Evolutionary conservation across 2,113 vertebrate species (phyloP).

Genomic region (Urocynchramus pylzowi): DNA sequence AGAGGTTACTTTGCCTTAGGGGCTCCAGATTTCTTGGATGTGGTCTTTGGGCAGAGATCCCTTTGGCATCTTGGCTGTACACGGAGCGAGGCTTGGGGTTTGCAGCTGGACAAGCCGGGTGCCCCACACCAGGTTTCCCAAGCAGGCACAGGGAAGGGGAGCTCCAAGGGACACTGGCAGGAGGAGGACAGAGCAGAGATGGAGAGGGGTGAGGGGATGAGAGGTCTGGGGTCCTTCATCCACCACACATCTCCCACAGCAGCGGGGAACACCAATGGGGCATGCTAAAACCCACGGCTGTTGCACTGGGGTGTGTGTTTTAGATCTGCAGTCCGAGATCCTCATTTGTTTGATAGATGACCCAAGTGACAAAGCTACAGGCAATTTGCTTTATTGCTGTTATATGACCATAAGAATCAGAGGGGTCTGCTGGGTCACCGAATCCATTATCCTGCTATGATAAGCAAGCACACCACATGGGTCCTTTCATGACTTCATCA

Average conservation of each 20-base stretch:
- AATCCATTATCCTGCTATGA: neutral
- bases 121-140: neutral
- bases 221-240: neutral
- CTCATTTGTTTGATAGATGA: neutral
- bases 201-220: neutral
- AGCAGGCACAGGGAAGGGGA: fast-evolving
- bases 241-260: neutral
- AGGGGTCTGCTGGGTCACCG: neutral
- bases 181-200: neutral
- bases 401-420: neutral
- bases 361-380: neutral
- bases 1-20: neutral
- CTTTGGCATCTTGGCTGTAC: neutral
- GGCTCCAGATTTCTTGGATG: neutral
- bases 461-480: neutral
- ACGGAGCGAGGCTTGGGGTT: neutral
- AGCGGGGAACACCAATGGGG: neutral
- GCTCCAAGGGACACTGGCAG: neutral
- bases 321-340: neutral
- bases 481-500: neutral
- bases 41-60: neutral
- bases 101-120: neutral
- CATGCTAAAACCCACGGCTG: neutral
- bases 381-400: slow-evolving; percentile 1
- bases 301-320: neutral